phyloP scores from a whole-genome alignment of 2,888 invertebrate species.

The Ectemnius continuus region DNA sequence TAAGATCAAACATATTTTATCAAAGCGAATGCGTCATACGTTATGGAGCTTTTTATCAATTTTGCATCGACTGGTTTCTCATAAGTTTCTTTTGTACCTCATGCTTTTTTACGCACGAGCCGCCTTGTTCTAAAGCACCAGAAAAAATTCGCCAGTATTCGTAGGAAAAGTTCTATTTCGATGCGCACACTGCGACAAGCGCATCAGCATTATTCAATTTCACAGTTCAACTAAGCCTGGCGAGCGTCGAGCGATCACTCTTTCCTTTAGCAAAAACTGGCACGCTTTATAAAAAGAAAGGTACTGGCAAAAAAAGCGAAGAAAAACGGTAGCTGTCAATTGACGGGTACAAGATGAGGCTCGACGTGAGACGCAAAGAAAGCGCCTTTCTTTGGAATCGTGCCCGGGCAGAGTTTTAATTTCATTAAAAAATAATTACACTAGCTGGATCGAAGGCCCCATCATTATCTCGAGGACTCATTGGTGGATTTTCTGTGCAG shows the following conservation, averaged over 20 bases:
- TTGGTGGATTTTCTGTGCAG: no score
- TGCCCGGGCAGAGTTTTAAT: no score
- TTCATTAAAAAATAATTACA: no score
- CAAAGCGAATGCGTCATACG: no score
- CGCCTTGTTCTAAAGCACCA: not conserved
- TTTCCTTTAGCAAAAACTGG: constrained; percentile 29
- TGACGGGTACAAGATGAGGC: no score
- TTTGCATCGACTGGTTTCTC: no score
- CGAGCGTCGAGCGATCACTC: constrained; percentile 13
- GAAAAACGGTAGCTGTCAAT: not conserved
- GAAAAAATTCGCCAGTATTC: not conserved
- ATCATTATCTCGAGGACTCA: no score
- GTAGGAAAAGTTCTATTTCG: constrained; percentile 24
- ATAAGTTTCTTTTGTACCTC: no score
- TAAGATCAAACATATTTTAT: not conserved
- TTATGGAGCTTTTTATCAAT: no score
- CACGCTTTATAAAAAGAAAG: constrained; percentile 12
- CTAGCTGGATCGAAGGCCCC: no score
- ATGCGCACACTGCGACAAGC: constrained; percentile 40
- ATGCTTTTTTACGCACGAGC: not conserved
- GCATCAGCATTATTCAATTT: constrained; percentile 59
- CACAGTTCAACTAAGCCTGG: constrained; percentile 38
- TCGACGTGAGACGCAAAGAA: no score
- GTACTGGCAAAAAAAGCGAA: not conserved
- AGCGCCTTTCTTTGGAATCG: no score